These are phyloP conservation scores for Clitarchus hookeri DNA, from an alignment of 2,888 invertebrate genomes.

Conservation along the genomic window DNA sequence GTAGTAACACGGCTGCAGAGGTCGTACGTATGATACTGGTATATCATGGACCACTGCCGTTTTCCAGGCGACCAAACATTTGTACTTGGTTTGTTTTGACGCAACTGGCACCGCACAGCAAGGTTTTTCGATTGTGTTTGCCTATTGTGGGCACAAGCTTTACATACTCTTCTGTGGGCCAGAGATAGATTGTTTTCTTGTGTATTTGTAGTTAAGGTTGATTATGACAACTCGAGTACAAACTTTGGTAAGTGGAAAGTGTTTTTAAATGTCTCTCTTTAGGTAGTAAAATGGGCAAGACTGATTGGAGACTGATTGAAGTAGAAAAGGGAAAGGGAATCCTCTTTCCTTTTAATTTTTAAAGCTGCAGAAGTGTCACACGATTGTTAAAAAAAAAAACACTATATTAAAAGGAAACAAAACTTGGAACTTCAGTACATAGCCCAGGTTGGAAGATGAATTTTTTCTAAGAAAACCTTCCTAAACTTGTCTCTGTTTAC, in stretches of 20 bases:
- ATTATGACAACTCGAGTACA: conserved; percentile 38
- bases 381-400: conserved; percentile 16
- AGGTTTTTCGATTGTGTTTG: no score
- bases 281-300: conserved; percentile 41
- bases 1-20: not conserved
- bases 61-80: not conserved
- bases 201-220: conserved; percentile 23
- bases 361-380: conserved; percentile 23
- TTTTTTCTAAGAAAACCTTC: conserved; percentile 22
- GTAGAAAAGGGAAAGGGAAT: conserved; percentile 11
- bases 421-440: conserved; percentile 7
- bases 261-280: conserved; percentile 37
- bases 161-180: not conserved
- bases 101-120: not conserved
- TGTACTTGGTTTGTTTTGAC: not conserved
- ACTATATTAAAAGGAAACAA: conserved; percentile 18
- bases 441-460: conserved; percentile 29
- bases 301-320: conserved; percentile 36
- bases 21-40: not conserved
- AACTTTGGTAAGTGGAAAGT: conserved; percentile 39
- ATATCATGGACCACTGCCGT: not conserved
- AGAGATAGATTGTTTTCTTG: conserved; percentile 14
- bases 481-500: conserved; percentile 27
- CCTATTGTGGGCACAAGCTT: not conserved
- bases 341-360: conserved; percentile 23